These are phyloP conservation scores for Gorsachius magnificus DNA, from an alignment of 2,797 vertebrate genomes.

Conservation along the genomic window DNA sequence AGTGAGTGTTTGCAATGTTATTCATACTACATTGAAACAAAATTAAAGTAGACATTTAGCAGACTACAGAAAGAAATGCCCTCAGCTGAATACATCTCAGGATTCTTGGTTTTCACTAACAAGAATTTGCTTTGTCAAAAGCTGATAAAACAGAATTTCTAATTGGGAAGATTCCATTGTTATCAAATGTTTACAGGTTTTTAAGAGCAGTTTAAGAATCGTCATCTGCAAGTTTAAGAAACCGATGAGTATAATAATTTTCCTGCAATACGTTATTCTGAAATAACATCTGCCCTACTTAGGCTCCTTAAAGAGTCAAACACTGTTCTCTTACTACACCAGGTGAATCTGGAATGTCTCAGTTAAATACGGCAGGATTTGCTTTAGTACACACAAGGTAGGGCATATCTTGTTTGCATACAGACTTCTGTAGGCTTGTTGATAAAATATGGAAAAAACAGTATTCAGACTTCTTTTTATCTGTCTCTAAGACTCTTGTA, in stretches of 20 bases:
- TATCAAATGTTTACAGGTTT: neutral
- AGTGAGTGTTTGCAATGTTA: neutral
- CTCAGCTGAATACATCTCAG: neutral
- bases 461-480: neutral
- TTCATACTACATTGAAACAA: neutral
- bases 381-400: neutral
- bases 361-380: neutral
- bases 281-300: neutral
- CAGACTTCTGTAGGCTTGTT: neutral
- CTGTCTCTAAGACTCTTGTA: neutral
- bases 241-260: fast-evolving
- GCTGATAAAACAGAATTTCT: neutral
- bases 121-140: neutral
- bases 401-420: neutral
- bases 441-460: neutral
- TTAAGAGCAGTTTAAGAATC: neutral
- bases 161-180: neutral
- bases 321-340: neutral
- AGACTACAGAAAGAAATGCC: neutral
- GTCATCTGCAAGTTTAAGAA: neutral
- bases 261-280: neutral
- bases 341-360: neutral
- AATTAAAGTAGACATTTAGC: neutral
- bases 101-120: neutral
- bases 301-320: neutral